phyloP scores from a whole-genome alignment of 2,797 vertebrate species.

The Pelochelys cantorii region DNA sequence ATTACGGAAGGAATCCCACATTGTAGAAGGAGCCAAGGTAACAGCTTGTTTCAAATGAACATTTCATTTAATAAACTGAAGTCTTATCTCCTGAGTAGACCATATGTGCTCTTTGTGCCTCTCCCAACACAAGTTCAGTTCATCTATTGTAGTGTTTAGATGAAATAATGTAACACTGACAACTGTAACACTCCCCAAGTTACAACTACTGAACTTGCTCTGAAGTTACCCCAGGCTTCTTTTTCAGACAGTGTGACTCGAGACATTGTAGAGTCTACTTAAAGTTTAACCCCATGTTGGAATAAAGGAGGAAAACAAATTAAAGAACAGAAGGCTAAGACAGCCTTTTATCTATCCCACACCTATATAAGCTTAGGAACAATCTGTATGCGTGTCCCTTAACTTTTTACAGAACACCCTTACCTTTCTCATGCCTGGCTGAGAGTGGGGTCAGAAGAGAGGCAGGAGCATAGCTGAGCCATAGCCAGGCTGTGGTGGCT shows the following conservation, averaged over 20 bases:
- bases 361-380: background rate
- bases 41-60: background rate
- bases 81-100: background rate
- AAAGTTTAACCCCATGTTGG: background rate
- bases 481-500: too few species aligned
- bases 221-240: background rate
- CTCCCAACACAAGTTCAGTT: background rate
- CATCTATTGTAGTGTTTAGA: too few species aligned
- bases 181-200: background rate
- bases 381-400: too few species aligned
- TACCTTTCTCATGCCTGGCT: too few species aligned
- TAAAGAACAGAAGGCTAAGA: background rate
- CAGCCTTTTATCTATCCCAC: background rate
- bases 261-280: too few species aligned
- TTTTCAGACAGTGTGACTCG: background rate
- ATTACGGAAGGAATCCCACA: conserved; percentile 88
- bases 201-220: background rate
- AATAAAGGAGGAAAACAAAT: background rate
- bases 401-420: too few species aligned
- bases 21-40: conserved; percentile 91
- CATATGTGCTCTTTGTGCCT: background rate
- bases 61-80: background rate
- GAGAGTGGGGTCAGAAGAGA: too few species aligned
- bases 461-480: too few species aligned
- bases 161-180: background rate